These are phyloP conservation scores for Balanococcus diminutus DNA, from an alignment of 2,888 invertebrate genomes.

Conservation along the genomic window DNA sequence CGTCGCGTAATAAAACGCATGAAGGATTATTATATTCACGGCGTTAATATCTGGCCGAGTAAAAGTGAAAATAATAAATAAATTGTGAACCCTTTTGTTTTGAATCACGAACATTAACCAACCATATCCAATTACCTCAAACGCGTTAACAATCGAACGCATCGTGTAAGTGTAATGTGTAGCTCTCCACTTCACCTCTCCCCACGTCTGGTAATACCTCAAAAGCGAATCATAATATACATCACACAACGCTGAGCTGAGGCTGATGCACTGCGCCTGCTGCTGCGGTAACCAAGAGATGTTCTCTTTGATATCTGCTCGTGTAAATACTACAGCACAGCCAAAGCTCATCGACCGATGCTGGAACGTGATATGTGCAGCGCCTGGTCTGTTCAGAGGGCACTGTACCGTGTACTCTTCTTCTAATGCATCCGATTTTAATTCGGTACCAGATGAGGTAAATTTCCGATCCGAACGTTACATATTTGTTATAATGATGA, in stretches of 20 bases:
- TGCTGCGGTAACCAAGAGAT: neutral
- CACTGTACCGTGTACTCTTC: neutral
- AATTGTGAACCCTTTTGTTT: constrained; percentile 33
- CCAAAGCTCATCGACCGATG: neutral
- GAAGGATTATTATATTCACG: constrained; percentile 4
- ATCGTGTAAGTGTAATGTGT: neutral
- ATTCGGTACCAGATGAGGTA: neutral
- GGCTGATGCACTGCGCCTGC: too few relatives aligned
- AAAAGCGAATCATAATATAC: too few relatives aligned
- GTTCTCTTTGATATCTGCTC: neutral
- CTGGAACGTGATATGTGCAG: neutral
- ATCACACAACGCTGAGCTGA: neutral
- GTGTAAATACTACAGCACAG: neutral
- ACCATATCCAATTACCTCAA: constrained; percentile 30
- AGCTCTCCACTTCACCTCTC: neutral
- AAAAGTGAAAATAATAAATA: constrained; percentile 37
- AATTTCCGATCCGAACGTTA: neutral
- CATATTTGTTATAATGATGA: neutral
- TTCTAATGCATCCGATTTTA: neutral
- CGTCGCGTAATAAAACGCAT: constrained; percentile 20
- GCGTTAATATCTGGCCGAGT: constrained; percentile 26
- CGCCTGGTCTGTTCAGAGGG: neutral
- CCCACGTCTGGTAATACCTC: neutral
- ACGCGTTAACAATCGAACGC: constrained; percentile 13
- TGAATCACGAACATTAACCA: constrained; percentile 5